These are phyloP conservation scores for Rhizoglyphus robini DNA, from an alignment of 1,140 invertebrate genomes.

Conservation along the genomic window DNA sequence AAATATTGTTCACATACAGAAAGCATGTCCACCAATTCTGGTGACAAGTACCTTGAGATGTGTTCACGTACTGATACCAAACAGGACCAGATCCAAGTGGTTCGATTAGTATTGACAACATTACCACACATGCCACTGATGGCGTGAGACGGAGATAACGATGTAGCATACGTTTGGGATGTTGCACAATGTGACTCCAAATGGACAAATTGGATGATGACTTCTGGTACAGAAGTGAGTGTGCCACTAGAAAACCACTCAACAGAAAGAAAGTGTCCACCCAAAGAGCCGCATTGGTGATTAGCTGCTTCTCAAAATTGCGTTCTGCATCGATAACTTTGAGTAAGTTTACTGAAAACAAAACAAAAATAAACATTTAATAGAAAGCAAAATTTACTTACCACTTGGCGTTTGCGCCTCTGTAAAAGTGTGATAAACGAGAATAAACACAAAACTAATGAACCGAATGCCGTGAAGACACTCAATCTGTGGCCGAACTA, in stretches of 20 bases:
- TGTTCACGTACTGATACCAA: conserved; percentile 19
- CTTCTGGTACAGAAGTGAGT: neutral
- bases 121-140: conserved; percentile 16
- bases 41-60: conserved; percentile 18
- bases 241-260: conserved; percentile 4
- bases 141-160: conserved; percentile 22
- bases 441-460: conserved; percentile 12
- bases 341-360: neutral
- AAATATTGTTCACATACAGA: conserved; percentile 24
- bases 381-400: neutral
- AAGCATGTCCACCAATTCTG: conserved; percentile 24
- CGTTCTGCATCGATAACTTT: neutral
- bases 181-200: neutral
- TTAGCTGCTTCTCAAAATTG: neutral
- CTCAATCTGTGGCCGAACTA: neutral
- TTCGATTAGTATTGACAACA: conserved; percentile 19
- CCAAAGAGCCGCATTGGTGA: conserved; percentile 16
- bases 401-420: conserved; percentile 17
- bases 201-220: neutral
- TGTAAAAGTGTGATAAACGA: conserved; percentile 15
- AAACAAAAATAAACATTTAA: neutral
- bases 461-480: conserved; percentile 16
- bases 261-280: conserved; percentile 18
- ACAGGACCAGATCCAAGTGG: conserved; percentile 22
- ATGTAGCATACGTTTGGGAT: neutral